Base-by-base conservation (phyloP, 2,888 invertebrate genomes). In the Rhabditoides inermis region DNA sequence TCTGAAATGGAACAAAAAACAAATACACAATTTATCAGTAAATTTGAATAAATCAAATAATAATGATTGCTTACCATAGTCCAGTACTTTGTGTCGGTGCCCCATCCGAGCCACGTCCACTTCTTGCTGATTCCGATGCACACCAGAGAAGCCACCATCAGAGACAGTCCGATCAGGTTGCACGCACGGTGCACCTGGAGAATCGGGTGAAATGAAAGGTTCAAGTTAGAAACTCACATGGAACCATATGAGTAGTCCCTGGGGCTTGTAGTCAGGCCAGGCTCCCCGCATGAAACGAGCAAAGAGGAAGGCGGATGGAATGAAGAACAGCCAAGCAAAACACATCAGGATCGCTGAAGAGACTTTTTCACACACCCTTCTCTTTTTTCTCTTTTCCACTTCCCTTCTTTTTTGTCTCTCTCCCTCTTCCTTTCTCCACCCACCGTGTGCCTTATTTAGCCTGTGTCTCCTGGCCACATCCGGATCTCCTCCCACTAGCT, bases 201-300 rank as follows among this genome's bases (percentile, higher is more conserved):
- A 25, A 15, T 15, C 15, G 5, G 22, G 6, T 47, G 4, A 45
- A 45, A 27, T 12, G n/a, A 4, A 10, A 42, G 15, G 12, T 52
- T 23, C 12, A 23, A 6, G 2, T 26, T 37, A 23, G 23, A 20
- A 32, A 30, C 56, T 40, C 32, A 66, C 63, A 51, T 67, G 68
- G 64, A 65, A 68, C 68, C 68, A 68, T 10, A 68, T 60, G 10
- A 62, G 53, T 6, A 68, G 49, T 22, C 68, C 68, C 37, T 59
- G 55, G 0, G 68, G 68, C 23, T 63, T 64, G 12, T 56, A 27
- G 2, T 56, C 53, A 1, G 68, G 63, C 63, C 65, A 63, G 20
- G 57, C 56, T 15, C 55, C 49, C 15, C 68, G 56, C 12, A 68
- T 40, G 28, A 63, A 56, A 30, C 68, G 42, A 7, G 68, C 65